Percentiles rank a stretch among this genome's conserved stretches.
These are phyloP conservation scores for Eulemur rubriventer DNA, from an alignment of 2,797 vertebrate species.

Conservation along the genomic window DNA sequence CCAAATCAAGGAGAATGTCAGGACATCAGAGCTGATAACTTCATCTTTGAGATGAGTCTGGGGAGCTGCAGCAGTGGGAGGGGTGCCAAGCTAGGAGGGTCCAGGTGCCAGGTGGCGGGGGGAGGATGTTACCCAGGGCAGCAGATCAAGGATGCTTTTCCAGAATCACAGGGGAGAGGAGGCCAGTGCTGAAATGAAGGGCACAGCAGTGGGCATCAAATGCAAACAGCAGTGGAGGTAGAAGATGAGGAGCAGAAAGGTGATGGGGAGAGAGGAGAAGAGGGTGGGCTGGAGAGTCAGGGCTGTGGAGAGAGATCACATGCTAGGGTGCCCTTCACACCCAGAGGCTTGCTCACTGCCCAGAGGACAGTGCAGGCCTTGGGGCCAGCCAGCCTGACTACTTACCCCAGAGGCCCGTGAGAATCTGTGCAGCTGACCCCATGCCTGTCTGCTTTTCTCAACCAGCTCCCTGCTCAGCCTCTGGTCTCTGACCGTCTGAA, in stretches of 20 bases:
- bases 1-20: not conserved
- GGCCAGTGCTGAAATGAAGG: not conserved
- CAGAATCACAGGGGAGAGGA: not conserved
- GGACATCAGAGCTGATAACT: not conserved
- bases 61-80: not conserved
- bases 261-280: not conserved
- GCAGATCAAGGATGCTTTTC: not conserved
- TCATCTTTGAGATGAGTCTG: not conserved
- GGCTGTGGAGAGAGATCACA: not conserved
- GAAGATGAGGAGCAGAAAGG: not conserved
- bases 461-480: not conserved
- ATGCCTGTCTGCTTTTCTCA: not conserved
- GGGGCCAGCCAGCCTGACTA: not conserved
- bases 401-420: not conserved
- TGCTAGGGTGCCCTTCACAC: not conserved
- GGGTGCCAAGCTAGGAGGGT: not conserved
- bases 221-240: not conserved
- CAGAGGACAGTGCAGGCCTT: not conserved
- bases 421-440: not conserved
- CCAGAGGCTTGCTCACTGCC: not conserved
- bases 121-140: not conserved
- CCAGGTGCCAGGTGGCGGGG: not conserved
- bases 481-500: not conserved
- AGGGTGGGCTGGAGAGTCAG: not conserved
- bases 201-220: not conserved